Conservation (phyloP, 1,140 invertebrate genomes). For the Anastatus disparis region DNA sequence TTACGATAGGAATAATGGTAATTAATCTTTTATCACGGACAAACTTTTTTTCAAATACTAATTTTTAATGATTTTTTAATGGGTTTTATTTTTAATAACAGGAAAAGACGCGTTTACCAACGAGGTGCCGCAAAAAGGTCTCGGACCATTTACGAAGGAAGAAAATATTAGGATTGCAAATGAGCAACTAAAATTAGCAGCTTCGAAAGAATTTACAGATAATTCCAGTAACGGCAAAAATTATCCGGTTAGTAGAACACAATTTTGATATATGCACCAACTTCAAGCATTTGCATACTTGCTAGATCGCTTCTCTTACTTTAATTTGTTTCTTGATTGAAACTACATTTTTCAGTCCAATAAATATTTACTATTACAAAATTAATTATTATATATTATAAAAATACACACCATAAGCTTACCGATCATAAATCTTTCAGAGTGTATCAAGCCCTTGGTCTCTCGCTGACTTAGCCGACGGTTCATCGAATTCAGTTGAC, state of each 20-base stretch:
- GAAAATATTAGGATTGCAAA: conserved; percentile 49
- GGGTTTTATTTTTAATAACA: neutral
- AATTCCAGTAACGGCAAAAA: neutral
- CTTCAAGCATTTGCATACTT: too few relatives aligned
- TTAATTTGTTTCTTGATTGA: too few relatives aligned
- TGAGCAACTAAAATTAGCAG: neutral
- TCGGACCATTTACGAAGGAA: conserved; percentile 61
- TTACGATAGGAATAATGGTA: conserved; percentile 50
- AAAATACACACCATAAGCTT: too few relatives aligned
- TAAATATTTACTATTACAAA: too few relatives aligned
- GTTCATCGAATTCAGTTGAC: conserved; percentile 56
- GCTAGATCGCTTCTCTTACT: too few relatives aligned
- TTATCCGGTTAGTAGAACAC: conserved; percentile 14
- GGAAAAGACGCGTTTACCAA: conserved; percentile 21
- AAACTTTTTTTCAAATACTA: too few relatives aligned
- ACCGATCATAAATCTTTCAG: conserved; percentile 20
- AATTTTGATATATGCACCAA: too few relatives aligned
- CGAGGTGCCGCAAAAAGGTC: conserved; percentile 48
- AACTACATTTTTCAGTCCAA: too few relatives aligned
- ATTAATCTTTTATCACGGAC: neutral
- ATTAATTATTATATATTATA: too few relatives aligned
- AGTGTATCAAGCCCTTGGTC: conserved; percentile 54
- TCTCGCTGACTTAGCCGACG: conserved; percentile 55
- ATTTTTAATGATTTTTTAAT: too few relatives aligned
- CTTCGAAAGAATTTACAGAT: neutral